These are phyloP conservation scores for Thunnus albacares DNA, from an alignment of 2,797 vertebrate species.

Conservation along the genomic window DNA sequence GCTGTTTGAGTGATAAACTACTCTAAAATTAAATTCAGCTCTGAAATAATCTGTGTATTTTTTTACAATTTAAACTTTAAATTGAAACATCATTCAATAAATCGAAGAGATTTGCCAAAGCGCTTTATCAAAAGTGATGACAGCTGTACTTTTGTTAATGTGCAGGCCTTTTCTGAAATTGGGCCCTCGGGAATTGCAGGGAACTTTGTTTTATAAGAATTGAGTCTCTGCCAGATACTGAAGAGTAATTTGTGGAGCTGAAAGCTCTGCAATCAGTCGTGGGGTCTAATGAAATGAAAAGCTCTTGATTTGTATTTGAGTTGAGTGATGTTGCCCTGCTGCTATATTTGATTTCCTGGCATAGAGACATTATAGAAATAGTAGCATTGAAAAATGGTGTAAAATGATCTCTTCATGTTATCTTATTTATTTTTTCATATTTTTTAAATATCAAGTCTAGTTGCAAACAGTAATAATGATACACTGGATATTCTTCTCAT, in stretches of 20 bases:
- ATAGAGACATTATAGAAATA: constrained; percentile 11
- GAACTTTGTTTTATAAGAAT: constrained; percentile 33
- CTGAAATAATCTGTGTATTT: constrained; percentile 31
- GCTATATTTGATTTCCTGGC: constrained; percentile 22
- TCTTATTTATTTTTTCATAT: not conserved
- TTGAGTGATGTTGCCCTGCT: constrained; percentile 15
- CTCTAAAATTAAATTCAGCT: constrained; percentile 23
- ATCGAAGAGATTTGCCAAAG: constrained; percentile 18
- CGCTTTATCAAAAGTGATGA: constrained; percentile 34
- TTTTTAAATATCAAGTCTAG: not conserved
- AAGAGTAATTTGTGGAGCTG: constrained; percentile 44
- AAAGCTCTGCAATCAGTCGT: constrained; percentile 33
- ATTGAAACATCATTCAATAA: constrained; percentile 35
- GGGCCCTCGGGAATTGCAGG: constrained; percentile 14
- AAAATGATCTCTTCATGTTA: not conserved
- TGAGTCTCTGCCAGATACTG: constrained; percentile 43
- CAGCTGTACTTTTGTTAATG: constrained; percentile 53
- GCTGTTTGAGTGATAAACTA: constrained; percentile 25
- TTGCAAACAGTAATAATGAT: no score
- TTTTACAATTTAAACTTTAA: constrained; percentile 1
- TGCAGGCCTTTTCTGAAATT: constrained; percentile 35
- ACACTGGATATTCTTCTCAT: no score
- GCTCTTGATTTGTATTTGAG: constrained; percentile 45
- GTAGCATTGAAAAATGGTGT: not conserved
- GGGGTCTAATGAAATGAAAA: constrained; percentile 53